Base-by-base conservation (phyloP, 2,113 vertebrate genomes). In the Delphinus delphis region DNA sequence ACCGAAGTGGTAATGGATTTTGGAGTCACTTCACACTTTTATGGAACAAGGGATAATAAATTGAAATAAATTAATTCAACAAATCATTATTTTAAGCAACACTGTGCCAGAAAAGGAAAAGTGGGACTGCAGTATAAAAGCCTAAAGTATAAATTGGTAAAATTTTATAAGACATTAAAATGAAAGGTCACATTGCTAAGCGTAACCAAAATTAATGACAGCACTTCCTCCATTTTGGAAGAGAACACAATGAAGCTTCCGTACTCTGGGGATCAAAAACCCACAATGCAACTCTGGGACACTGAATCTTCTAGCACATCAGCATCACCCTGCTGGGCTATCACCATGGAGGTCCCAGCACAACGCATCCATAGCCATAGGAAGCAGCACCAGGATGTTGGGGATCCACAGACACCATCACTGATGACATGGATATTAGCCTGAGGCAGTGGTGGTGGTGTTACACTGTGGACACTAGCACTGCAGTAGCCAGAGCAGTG, bases 381-480 rank as follows among this genome's bases (percentile, higher is more conserved):
- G 58, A 87, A 76, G 11, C 38, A 53, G 12, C 8, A 55, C 21
- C 36, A 58, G 14, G 26, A 31, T 77, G 18, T 8, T n/a, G 33
- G 12, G 14, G 55, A 71, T 25, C 28, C 25, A 28, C 5, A 67
- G 36, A 58, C 25, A 3, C 9, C 25, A 17, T 20, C 31, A 10
- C 18, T 38, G 41, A 65, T 23, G 20, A 60, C 9, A 33, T 0
- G 10, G 8, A 21, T 12, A 28, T n/a, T 18, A 67, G 44, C 26
- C 1, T 41, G 18, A 21, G 25, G 41, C 1, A 1, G 23, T 1
- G 0, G 50, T 18, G n/a, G 9, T 1, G 0, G 3, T 26, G 9
- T 21, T 18, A 60, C n/a, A 3, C 9, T 53, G 14, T 18, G 4
- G 53, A 26, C 25, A 12, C 62, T 28, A 23, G 23, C 13, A 7